These are phyloP conservation scores for Xenopus laevis DNA, from an alignment of 2,113 vertebrate genomes.

Conservation along the genomic window DNA sequence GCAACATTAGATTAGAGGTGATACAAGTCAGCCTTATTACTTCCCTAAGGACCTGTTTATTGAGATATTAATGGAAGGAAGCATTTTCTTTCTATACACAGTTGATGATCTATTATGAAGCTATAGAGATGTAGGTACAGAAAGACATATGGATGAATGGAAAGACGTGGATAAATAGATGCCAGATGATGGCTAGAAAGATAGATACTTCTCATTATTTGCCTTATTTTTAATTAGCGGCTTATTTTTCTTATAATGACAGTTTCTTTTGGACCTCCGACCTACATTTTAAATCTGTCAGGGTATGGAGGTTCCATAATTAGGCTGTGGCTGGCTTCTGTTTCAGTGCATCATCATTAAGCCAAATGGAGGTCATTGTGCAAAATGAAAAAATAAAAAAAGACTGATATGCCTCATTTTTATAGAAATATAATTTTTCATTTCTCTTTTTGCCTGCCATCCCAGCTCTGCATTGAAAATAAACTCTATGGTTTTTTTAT, in stretches of 20 bases:
- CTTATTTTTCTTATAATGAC: background rate
- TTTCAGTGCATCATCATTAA: background rate
- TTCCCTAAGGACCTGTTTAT: background rate
- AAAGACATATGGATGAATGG: constrained; percentile 9
- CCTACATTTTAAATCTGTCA: constrained; percentile 23
- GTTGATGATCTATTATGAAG: constrained; percentile 19
- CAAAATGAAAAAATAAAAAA: no score
- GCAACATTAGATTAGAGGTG: constrained; percentile 25
- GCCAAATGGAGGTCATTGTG: background rate
- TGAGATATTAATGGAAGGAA: constrained; percentile 13
- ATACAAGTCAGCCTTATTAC: constrained; percentile 43
- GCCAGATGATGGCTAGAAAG: no score
- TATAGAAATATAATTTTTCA: no score
- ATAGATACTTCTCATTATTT: no score
- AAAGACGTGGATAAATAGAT: no score
- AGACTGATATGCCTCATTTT: no score
- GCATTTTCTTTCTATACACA: constrained; percentile 9
- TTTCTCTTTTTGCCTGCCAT: no score
- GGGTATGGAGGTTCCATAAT: constrained; percentile 16
- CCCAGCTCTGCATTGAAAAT: no score
- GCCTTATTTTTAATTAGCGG: constrained; percentile 23
- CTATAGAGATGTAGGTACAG: background rate
- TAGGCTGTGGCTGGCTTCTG: background rate
- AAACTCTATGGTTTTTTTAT: no score
- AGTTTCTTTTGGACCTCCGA: background rate